Conservation (phyloP, 2,113 vertebrate genomes). For the Cacatua alba region DNA sequence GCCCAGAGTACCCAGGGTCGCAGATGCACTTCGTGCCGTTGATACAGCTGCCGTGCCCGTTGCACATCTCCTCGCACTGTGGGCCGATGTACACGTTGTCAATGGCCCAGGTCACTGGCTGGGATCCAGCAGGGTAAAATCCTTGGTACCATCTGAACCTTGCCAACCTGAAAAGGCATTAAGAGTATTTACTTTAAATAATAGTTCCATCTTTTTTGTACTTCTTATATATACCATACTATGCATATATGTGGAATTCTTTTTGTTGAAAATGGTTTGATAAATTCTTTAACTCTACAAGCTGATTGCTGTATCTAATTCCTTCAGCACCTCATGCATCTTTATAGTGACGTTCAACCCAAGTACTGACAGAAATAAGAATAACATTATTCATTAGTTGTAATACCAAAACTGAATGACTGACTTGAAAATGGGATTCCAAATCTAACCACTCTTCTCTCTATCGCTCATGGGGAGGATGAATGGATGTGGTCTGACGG, state of each 20-base stretch:
- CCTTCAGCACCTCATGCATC: background rate
- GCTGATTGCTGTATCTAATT: background rate
- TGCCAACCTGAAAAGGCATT: constrained; percentile 80
- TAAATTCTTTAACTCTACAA: constrained; percentile 2
- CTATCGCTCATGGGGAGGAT: background rate
- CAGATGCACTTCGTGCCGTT: constrained; percentile 90
- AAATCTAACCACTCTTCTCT: background rate
- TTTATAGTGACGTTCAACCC: background rate
- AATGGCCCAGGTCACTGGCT: constrained; percentile 94
- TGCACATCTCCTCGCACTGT: constrained; percentile 97
- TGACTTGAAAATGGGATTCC: background rate
- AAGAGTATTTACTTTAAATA: background rate
- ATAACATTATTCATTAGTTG: background rate
- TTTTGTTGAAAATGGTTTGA: background rate
- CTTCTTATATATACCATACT: background rate
- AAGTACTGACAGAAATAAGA: background rate
- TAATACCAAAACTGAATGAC: background rate
- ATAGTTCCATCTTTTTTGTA: background rate
- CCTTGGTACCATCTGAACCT: constrained; percentile 98
- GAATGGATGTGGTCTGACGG: fast-evolving
- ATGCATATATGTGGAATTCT: background rate
- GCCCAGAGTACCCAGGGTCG: constrained; percentile 89
- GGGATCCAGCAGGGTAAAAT: constrained; percentile 85
- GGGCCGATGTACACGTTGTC: constrained; percentile 95
- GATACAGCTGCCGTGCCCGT: constrained; percentile 89